Conservation (phyloP, 2,797 vertebrate species). For the Macropodus opercularis region DNA sequence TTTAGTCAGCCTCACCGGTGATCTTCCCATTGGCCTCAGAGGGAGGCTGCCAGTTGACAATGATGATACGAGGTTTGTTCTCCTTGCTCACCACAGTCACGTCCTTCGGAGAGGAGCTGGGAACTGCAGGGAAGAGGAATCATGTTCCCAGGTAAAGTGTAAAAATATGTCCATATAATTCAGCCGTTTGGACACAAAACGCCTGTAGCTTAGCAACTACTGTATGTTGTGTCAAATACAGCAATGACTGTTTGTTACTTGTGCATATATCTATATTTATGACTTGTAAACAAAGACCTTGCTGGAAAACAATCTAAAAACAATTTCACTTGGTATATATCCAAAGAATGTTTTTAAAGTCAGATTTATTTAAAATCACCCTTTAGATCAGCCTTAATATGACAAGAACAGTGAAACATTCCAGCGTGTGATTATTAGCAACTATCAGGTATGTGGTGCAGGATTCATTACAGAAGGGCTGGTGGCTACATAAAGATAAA, state of each 20-base stretch:
- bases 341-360: too few relatives aligned
- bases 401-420: background rate
- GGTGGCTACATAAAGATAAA: background rate
- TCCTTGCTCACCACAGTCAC: constrained; percentile 99
- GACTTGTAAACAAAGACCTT: constrained; percentile 10
- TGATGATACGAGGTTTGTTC: constrained; percentile 95
- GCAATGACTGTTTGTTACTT: too few relatives aligned
- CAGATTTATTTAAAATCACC: constrained; percentile 6
- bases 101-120: constrained; percentile 97
- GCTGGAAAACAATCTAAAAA: too few relatives aligned
- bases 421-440: constrained; percentile 3
- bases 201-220: too few relatives aligned
- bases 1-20: constrained; percentile 88
- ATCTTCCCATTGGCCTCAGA: constrained; percentile 99
- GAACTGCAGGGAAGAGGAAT: constrained; percentile 86
- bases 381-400: constrained; percentile 8
- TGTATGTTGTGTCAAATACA: too few relatives aligned
- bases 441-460: background rate
- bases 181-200: too few relatives aligned
- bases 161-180: too few relatives aligned
- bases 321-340: too few relatives aligned
- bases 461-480: constrained; percentile 7
- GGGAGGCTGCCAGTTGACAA: constrained; percentile 98
- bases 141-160: too few relatives aligned
- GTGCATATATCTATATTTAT: too few relatives aligned